phyloP scores from a whole-genome alignment of 2,113 vertebrate species.

The Otus sunia region DNA sequence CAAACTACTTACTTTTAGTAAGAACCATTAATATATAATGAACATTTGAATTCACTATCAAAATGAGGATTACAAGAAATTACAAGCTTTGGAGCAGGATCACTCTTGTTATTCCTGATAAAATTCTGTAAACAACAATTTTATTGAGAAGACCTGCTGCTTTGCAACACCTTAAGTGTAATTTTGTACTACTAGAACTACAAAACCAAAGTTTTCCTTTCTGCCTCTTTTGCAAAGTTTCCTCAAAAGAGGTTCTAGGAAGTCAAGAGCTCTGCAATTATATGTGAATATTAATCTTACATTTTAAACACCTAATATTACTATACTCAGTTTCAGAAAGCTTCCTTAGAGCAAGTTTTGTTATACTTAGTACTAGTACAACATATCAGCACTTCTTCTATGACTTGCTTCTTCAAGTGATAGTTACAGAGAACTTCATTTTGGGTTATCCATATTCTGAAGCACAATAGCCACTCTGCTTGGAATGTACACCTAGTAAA shows the following conservation, averaged over 20 bases:
- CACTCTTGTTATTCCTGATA: slow-evolving; percentile 3
- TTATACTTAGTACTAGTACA: neutral
- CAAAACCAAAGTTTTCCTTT: neutral
- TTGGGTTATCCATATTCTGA: slow-evolving; percentile 67
- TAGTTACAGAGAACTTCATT: slow-evolving; percentile 50
- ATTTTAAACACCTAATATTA: slow-evolving; percentile 53
- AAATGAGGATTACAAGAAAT: slow-evolving; percentile 46
- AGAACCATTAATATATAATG: slow-evolving; percentile 32
- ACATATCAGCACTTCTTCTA: slow-evolving; percentile 19
- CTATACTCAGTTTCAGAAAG: slow-evolving; percentile 49
- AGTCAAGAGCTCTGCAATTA: slow-evolving; percentile 51
- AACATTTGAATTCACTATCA: slow-evolving; percentile 37
- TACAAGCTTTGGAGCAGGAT: slow-evolving; percentile 27
- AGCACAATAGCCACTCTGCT: slow-evolving; percentile 80
- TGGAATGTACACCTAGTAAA: slow-evolving; percentile 81
- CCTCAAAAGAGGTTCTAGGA: slow-evolving; percentile 24
- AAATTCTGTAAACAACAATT: slow-evolving; percentile 38
- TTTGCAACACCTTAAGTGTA: slow-evolving; percentile 13
- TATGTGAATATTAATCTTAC: slow-evolving; percentile 37
- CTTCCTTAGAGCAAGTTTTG: neutral
- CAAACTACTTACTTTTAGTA: slow-evolving; percentile 33
- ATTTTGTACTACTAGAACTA: slow-evolving; percentile 24
- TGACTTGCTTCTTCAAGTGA: neutral
- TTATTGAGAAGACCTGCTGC: slow-evolving; percentile 15
- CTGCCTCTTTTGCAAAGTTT: neutral